Evolutionary conservation across 1,140 invertebrate species (phyloP), one percentile per base, ranked within the genome.

Genomic region (Magallana ariakensis): DNA sequence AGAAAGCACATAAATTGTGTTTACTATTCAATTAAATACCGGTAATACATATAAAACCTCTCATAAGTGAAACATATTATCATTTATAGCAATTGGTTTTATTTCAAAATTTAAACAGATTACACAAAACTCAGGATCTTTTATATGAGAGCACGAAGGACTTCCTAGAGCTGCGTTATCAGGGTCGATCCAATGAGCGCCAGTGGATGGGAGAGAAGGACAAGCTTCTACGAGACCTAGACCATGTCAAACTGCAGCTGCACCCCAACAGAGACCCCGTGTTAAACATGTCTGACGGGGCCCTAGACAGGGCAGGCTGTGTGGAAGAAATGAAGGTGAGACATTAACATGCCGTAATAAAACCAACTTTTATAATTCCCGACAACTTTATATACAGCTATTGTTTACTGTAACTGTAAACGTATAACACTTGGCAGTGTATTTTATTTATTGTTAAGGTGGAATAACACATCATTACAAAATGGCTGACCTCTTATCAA

Each of bases 131-230:
- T 16, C 95, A 95, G 87, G 94, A 95, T 85, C 88, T 95, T 16
- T 87, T 95, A 80, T 94, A 95, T 87, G 93, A 94, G 83, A 94
- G 92, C 84, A 95, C 95, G 8, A 93, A 94, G 90, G 94, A 95
- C 85, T 94, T 94, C 86, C 88, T 95, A 26, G 92, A 94, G 83
- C 90, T 93, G 62, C 86, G 94, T 56, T 94, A 94, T 87, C 92
- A 94, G 60, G 93, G 92, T 16, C 90, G 94, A 22, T 88, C 91
- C n/a, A 90, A 92, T 55, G 95, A 95, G 86, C 87, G 93, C 58
- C 87, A 92, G 16, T 95, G 94, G 94, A 95, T 95, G 93, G 91
- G 91, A n/a, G 94, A 95, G 90, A 95, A 95, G 85, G 94, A 94
- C 85, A 88, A 90, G 62, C 85, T 95, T n/a, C 88, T 94, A n/a